These are phyloP conservation scores for Xenopus tropicalis DNA, from an alignment of 2,113 vertebrate species.

Conservation along the genomic window UCB_Xtro_10.0 CM004450.2:144439001-144439500, in stretches of 20 bases:
- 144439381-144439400: slow-evolving; percentile 80
- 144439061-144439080: slow-evolving; percentile 79
- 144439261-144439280: no score
- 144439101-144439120: slow-evolving; percentile 82
- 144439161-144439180: no score
- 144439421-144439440: slow-evolving; percentile 79
- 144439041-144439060: slow-evolving; percentile 89
- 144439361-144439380: slow-evolving; percentile 47
- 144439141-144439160: no score
- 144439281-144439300: no score
- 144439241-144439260: no score
- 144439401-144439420: slow-evolving; percentile 66
- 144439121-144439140: slow-evolving; percentile 58
- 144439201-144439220: no score
- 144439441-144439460: slow-evolving; percentile 66
- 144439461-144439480: slow-evolving; percentile 75
- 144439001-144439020: slow-evolving; percentile 87
- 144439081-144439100: slow-evolving; percentile 78
- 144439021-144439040: slow-evolving; percentile 78
- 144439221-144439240: no score
- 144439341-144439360: no score
- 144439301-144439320: no score
- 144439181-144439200: no score
- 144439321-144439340: no score
- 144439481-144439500: slow-evolving; percentile 90